Percentiles rank a stretch among this genome's conserved stretches.
Conservation (phyloP, 2,113 vertebrate genomes). For the Heteronetta atricapilla region DNA sequence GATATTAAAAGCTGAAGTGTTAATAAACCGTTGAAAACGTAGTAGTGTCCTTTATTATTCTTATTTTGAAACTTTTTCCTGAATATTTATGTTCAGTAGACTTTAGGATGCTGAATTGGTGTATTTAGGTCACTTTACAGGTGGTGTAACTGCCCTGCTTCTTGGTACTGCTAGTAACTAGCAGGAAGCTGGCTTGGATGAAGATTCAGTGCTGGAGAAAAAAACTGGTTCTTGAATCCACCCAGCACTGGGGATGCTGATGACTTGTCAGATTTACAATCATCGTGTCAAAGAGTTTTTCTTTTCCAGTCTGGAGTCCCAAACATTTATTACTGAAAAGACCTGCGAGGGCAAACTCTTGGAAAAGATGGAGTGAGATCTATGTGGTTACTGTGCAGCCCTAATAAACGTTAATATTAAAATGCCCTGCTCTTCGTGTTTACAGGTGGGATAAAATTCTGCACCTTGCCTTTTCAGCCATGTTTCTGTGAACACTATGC, state of each 20-base stretch:
- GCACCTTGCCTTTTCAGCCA: fast-evolving
- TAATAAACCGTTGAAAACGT: conserved; percentile 56
- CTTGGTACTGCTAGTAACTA: neutral
- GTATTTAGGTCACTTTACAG: neutral
- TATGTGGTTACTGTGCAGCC: neutral
- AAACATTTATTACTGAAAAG: neutral
- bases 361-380: neutral
- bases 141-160: neutral
- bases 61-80: conserved; percentile 19
- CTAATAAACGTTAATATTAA: neutral
- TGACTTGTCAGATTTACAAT: neutral
- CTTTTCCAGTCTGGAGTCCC: neutral
- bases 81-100: neutral
- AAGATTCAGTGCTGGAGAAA: neutral
- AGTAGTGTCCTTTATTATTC: conserved; percentile 42
- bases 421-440: neutral
- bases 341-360: neutral
- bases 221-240: neutral
- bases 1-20: conserved; percentile 45
- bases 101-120: neutral
- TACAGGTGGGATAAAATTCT: neutral
- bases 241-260: neutral
- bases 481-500: fast-evolving
- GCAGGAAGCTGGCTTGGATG: neutral
- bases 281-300: neutral